Evolutionary conservation across 2,888 invertebrate genomes (phyloP).

Genomic region (Trichopoda pennipes): DNA sequence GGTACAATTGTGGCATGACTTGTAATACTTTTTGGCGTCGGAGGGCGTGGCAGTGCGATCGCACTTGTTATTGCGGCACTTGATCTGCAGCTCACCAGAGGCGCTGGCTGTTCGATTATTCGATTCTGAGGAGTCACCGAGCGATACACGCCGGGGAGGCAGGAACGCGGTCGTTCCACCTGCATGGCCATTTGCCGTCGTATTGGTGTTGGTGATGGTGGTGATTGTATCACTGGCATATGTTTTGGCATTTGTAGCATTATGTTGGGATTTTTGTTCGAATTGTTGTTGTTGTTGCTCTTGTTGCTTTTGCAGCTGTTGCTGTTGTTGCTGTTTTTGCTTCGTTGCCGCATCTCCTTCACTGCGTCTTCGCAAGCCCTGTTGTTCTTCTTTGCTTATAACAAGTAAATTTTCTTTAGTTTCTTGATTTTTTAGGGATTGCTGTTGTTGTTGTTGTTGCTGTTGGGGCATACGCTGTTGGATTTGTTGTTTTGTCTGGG

Average conservation of each 20-base stretch:
- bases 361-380: slow-evolving; percentile 83
- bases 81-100: slow-evolving; percentile 81
- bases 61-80: slow-evolving; percentile 92
- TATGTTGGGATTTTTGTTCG: slow-evolving; percentile 63
- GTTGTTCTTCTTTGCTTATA: slow-evolving; percentile 76
- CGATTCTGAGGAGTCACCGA: slow-evolving; percentile 82
- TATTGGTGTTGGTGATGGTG: slow-evolving; percentile 65
- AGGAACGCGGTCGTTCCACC: slow-evolving; percentile 64
- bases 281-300: slow-evolving; percentile 69
- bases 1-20: slow-evolving; percentile 96
- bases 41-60: slow-evolving; percentile 86
- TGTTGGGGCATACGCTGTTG: slow-evolving; percentile 69
- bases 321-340: slow-evolving; percentile 74
- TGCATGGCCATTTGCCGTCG: slow-evolving; percentile 65
- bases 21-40: slow-evolving; percentile 91
- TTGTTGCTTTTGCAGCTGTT: slow-evolving; percentile 68
- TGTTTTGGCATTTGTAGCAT: slow-evolving; percentile 64
- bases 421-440: slow-evolving; percentile 69
- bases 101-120: slow-evolving; percentile 77
- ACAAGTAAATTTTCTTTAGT: slow-evolving; percentile 73
- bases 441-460: slow-evolving; percentile 71
- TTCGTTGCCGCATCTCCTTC: slow-evolving; percentile 83
- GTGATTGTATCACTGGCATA: slow-evolving; percentile 66
- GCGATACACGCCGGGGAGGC: slow-evolving; percentile 83
- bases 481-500: slow-evolving; percentile 66